Percentiles rank a stretch among this genome's conserved stretches.
phyloP scores from a whole-genome alignment of 1,140 invertebrate genomes.

The Atta cephalotes region DNA sequence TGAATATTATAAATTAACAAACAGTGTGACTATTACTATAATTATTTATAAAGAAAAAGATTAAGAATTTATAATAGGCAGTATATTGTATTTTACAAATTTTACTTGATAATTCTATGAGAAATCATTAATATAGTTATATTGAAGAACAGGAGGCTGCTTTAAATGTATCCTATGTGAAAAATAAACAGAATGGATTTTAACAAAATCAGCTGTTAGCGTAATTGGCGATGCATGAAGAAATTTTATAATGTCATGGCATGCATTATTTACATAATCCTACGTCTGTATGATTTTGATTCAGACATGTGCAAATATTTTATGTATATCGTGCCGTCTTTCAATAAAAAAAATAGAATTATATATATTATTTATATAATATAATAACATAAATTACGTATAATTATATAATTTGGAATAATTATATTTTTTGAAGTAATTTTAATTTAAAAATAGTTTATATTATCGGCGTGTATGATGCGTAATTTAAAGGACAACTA shows the following conservation, averaged over 20 bases:
- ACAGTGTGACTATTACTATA: constrained; percentile 86
- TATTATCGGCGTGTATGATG: constrained; percentile 30
- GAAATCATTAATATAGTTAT: constrained; percentile 77
- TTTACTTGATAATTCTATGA: constrained; percentile 84
- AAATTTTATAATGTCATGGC: constrained; percentile 54
- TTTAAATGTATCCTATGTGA: constrained; percentile 62
- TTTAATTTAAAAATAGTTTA: constrained; percentile 29
- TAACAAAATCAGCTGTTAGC: constrained; percentile 49
- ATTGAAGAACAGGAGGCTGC: constrained; percentile 83
- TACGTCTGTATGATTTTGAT: constrained; percentile 36
- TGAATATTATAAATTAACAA: constrained; percentile 84
- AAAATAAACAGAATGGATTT: constrained; percentile 21
- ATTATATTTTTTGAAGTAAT: constrained; percentile 4
- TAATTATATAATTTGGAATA: constrained; percentile 21
- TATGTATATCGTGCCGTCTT: neutral
- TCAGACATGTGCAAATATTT: neutral
- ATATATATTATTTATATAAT: constrained; percentile 45
- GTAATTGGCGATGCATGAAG: constrained; percentile 41
- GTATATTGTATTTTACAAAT: constrained; percentile 86
- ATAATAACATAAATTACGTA: constrained; percentile 55
- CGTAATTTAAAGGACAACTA: constrained; percentile 15
- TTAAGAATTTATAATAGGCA: constrained; percentile 85
- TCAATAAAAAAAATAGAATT: constrained; percentile 23
- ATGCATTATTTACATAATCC: constrained; percentile 54
- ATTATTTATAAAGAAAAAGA: constrained; percentile 85